Percentiles rank a stretch among this genome's conserved stretches.
Conservation (phyloP, 2,888 invertebrate genomes). For the Troglohyphantes excavatus region DNA sequence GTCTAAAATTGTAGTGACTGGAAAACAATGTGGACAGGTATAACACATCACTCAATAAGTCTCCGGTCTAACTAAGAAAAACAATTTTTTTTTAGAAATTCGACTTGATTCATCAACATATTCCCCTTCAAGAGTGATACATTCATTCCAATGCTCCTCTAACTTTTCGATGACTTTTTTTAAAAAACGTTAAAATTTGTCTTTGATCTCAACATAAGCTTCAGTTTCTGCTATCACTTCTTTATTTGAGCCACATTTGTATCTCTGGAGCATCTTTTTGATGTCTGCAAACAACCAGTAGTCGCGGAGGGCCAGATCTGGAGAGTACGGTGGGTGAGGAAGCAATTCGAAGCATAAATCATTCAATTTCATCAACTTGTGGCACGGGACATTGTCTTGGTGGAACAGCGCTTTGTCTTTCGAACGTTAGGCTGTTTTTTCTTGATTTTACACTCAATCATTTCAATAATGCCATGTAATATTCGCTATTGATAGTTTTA, state of each 20-base stretch:
- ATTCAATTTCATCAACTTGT: conserved; percentile 17
- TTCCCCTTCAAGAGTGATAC: no score
- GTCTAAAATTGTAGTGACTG: no score
- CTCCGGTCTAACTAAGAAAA: no score
- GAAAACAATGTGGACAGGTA: no score
- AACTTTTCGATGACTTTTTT: no score
- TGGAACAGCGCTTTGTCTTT: not conserved
- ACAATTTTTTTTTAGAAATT: not conserved
- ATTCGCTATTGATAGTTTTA: no score
- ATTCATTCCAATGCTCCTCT: no score
- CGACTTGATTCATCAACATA: no score
- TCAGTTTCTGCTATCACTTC: conserved; percentile 32
- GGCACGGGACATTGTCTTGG: no score
- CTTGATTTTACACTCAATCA: not conserved
- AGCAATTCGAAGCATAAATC: conserved; percentile 31
- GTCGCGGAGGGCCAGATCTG: conserved; percentile 18
- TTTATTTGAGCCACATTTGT: conserved; percentile 18
- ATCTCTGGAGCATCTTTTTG: conserved; percentile 3
- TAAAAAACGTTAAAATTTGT: not conserved
- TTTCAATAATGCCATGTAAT: not conserved
- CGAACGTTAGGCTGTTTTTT: not conserved
- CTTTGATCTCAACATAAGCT: not conserved
- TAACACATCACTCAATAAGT: no score
- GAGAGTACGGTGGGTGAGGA: no score
- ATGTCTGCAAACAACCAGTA: not conserved